A percentile compares a stretch with the other conserved stretches of the same genome.
Conservation (phyloP, 1,140 invertebrate species). For the Dysdera silvatica region DNA sequence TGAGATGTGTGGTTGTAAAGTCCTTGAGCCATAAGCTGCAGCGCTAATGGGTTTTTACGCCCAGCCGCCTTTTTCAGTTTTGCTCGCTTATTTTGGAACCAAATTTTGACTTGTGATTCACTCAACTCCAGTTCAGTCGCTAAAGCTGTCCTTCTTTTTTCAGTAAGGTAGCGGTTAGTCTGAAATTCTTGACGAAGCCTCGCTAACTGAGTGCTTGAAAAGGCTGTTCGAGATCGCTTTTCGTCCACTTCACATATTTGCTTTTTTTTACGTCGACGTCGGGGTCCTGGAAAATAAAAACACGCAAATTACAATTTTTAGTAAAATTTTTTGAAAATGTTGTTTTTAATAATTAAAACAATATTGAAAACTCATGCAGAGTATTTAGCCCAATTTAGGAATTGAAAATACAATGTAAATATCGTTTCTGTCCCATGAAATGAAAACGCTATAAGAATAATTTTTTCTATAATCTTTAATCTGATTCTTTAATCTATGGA, state of each 20-base stretch:
- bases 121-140: constrained; percentile 85
- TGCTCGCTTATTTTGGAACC: constrained; percentile 96
- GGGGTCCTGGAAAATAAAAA: constrained; percentile 60
- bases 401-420: too few relatives aligned
- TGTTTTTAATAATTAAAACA: too few relatives aligned
- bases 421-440: too few relatives aligned
- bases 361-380: too few relatives aligned
- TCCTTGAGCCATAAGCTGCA: constrained; percentile 92
- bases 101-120: constrained; percentile 98
- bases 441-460: too few relatives aligned
- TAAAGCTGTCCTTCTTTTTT: constrained; percentile 79
- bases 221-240: constrained; percentile 93
- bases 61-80: constrained; percentile 94
- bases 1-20: constrained; percentile 61
- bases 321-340: too few relatives aligned
- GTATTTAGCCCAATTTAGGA: too few relatives aligned
- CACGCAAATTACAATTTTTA: too few relatives aligned
- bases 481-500: too few relatives aligned
- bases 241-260: constrained; percentile 58
- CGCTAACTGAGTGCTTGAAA: constrained; percentile 87
- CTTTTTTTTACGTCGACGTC: constrained; percentile 69
- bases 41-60: constrained; percentile 75
- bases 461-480: too few relatives aligned
- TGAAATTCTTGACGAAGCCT: constrained; percentile 88
- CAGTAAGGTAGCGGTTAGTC: constrained; percentile 89